Percentiles rank a stretch among this genome's conserved stretches.
These are phyloP conservation scores for Heliconius sara DNA, from an alignment of 2,888 invertebrate genomes.

Conservation along the genomic window DNA sequence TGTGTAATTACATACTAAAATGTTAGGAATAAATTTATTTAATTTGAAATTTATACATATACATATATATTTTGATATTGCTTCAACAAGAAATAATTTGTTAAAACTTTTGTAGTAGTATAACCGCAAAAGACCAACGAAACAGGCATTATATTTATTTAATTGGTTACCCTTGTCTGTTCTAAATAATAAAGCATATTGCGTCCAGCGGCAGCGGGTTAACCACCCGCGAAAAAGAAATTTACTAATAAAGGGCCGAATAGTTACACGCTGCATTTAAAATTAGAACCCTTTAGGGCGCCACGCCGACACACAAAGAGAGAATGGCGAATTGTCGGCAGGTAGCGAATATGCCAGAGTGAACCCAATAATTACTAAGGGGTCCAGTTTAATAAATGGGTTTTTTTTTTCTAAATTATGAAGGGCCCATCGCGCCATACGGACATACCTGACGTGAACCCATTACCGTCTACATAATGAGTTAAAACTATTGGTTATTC, in stretches of 20 bases:
- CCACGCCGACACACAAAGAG: constrained; percentile 83
- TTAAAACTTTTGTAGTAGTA: constrained; percentile 34
- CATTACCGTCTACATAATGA: constrained; percentile 70
- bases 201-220: constrained; percentile 78
- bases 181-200: constrained; percentile 79
- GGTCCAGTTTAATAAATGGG: constrained; percentile 82
- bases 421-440: constrained; percentile 81
- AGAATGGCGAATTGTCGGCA: constrained; percentile 83
- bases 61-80: background rate
- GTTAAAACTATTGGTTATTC: constrained; percentile 67
- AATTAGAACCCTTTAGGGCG: constrained; percentile 84
- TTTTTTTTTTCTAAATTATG: constrained; percentile 80
- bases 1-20: constrained; percentile 71
- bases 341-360: constrained; percentile 82
- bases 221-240: constrained; percentile 83
- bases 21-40: constrained; percentile 41
- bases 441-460: constrained; percentile 80
- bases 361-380: constrained; percentile 80
- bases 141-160: constrained; percentile 70
- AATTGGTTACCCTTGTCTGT: constrained; percentile 78
- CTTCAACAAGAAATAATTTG: background rate
- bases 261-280: constrained; percentile 83
- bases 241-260: constrained; percentile 78
- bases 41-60: constrained; percentile 41
- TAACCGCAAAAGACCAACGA: constrained; percentile 72